Conservation (phyloP, 30 jellyfish, hydroid and myxozoan species). For the Cassiopea xamachana region DNA sequence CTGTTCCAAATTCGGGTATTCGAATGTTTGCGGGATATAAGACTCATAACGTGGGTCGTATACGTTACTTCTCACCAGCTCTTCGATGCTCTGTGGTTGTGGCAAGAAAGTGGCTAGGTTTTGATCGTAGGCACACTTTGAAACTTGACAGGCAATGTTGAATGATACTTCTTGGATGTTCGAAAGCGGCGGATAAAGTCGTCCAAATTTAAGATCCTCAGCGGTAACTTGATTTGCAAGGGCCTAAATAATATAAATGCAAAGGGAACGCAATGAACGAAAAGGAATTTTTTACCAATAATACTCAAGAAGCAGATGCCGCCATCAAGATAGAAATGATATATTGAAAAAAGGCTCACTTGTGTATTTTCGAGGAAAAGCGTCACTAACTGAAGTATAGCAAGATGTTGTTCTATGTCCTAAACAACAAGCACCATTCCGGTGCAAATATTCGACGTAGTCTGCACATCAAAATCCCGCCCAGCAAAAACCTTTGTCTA, state of each 20-base stretch:
- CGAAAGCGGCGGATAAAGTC: slow-evolving; percentile 86
- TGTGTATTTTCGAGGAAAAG: too few relatives aligned
- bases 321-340: too few relatives aligned
- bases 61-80: slow-evolving; percentile 57
- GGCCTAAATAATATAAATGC: slow-evolving; percentile 41
- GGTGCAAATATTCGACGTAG: too few relatives aligned
- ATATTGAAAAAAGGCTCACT: too few relatives aligned
- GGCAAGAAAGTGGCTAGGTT: slow-evolving; percentile 88
- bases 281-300: not conserved
- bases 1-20: slow-evolving; percentile 79
- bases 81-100: slow-evolving; percentile 72
- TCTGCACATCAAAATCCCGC: too few relatives aligned
- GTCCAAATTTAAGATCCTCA: slow-evolving; percentile 78
- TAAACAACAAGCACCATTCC: too few relatives aligned
- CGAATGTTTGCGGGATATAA: slow-evolving; percentile 84
- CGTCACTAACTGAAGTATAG: too few relatives aligned
- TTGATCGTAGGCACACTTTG: slow-evolving; percentile 82
- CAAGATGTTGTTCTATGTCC: too few relatives aligned
- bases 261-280: not conserved
- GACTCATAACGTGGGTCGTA: slow-evolving; percentile 87
- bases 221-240: slow-evolving; percentile 88
- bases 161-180: slow-evolving; percentile 89
- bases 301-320: too few relatives aligned
- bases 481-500: too few relatives aligned
- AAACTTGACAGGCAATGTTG: slow-evolving; percentile 82